A percentile compares a stretch with the other conserved stretches of the same genome.
These are phyloP conservation scores for Stictonetta naevosa DNA, from an alignment of 2,113 vertebrate species.

Conservation along the genomic window DNA sequence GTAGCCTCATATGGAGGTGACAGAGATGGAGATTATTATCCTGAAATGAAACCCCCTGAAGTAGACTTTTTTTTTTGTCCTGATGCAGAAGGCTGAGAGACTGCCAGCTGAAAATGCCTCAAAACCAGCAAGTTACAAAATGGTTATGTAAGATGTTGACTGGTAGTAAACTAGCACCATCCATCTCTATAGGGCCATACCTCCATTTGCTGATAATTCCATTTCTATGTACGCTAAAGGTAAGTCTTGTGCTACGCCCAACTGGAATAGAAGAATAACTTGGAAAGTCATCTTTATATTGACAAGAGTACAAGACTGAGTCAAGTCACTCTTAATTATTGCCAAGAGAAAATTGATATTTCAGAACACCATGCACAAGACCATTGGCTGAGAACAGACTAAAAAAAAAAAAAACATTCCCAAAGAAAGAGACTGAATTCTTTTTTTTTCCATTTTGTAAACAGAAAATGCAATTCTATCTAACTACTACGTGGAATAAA, in stretches of 20 bases:
- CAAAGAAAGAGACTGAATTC: neutral
- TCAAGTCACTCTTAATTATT: neutral
- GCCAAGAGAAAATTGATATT: neutral
- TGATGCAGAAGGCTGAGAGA: neutral
- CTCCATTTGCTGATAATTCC: neutral
- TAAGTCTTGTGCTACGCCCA: neutral
- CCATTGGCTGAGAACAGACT: neutral
- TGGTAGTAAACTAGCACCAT: neutral
- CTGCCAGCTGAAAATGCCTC: neutral
- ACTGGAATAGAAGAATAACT: neutral
- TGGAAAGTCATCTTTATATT: neutral
- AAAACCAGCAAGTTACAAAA: neutral
- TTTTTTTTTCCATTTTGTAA: neutral
- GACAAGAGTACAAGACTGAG: neutral
- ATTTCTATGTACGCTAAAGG: neutral
- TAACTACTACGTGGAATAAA: neutral
- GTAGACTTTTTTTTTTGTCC: accelerated
- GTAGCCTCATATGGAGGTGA: accelerated
- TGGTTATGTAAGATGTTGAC: neutral
- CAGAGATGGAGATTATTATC: accelerated
- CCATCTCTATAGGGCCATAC: neutral
- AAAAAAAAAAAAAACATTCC: neutral
- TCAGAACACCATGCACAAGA: neutral
- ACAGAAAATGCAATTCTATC: neutral
- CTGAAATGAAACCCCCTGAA: accelerated